Evolutionary conservation across 2,797 vertebrate species (phyloP), one percentile per base, ranked within the genome.

Genomic region (Cossypha heuglini): DNA sequence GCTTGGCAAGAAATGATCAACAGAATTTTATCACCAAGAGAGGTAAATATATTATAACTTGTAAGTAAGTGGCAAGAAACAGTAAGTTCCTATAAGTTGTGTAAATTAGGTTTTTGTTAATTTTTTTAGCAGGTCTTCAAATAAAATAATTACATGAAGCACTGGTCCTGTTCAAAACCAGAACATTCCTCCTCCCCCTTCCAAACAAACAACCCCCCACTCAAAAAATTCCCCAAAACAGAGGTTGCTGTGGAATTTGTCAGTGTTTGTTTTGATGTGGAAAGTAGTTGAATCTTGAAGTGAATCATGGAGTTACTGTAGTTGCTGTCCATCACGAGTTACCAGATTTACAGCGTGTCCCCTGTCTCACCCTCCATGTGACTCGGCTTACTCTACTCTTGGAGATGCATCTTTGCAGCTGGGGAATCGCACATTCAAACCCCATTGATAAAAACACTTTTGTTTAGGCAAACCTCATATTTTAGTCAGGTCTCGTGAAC

Each of bases 1-100:
- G 22, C 35, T 96, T 96, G 93, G 90, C 94, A 87, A 89, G 85
- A 90, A 92, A 13, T 45, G 48, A 69, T 57, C 68, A 85, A 66
- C 52, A 54, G 91, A 91, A 68, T 94, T 94, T 90, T 94, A 43
- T 91, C 73, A 85, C 38, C 35, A 48, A 51, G 38, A 89, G 69
- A 86, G 25, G 52, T 88, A 77, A 83, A 64, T 54, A 19, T 64
- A 54, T 61, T 83, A 25, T 71, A 73, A 54, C n/a, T 68, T 83
- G 15, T 61, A 45, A 59, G 33, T 92, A 49, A 59, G 33, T 92
- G 42, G 28, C 68, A 73, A 64, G 64, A 69, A 76, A 72, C 29
- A 13, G 2, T 59, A 40, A 64, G 16, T 71, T 85, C 19, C 21
- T 63, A 24, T 42, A 61, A 63, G 64, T 38, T 68, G 14, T 37